A percentile compares a stretch with the other conserved stretches of the same genome.
phyloP scores from a whole-genome alignment of 2,797 vertebrate species.

The Sphenodon punctatus region DNA sequence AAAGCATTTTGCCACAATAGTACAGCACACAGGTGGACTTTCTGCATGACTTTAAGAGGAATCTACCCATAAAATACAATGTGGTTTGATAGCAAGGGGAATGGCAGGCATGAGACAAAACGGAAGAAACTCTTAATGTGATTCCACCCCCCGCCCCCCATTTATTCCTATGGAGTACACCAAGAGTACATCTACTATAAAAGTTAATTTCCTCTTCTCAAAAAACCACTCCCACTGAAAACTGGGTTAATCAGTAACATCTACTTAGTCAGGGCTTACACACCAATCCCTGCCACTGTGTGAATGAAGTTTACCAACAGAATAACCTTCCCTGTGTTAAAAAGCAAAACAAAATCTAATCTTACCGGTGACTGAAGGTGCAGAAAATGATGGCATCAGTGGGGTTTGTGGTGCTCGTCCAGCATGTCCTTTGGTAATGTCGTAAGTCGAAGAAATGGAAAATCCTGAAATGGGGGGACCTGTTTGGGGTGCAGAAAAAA shows the following conservation, averaged over 20 bases:
- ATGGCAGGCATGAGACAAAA: too few relatives aligned
- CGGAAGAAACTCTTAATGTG: too few relatives aligned
- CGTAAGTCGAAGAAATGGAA: constrained; percentile 81
- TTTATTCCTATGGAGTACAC: too few relatives aligned
- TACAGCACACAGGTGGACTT: background rate
- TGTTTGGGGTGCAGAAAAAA: constrained; percentile 72
- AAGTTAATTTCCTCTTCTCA: background rate
- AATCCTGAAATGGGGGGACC: constrained; percentile 85
- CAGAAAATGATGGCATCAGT: constrained; percentile 90
- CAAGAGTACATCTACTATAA: too few relatives aligned
- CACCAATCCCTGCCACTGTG: background rate
- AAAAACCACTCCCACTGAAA: background rate
- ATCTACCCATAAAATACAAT: accelerated
- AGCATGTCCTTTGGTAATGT: constrained; percentile 94
- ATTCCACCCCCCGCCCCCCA: too few relatives aligned
- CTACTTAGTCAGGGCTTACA: too few relatives aligned
- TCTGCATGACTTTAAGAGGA: background rate
- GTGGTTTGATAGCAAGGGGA: background rate
- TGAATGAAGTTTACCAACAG: background rate
- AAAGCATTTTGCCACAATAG: background rate
- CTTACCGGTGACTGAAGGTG: constrained; percentile 82
- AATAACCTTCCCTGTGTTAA: background rate
- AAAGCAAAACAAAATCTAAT: background rate
- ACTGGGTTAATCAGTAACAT: too few relatives aligned
- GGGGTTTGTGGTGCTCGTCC: constrained; percentile 94